Conservation (phyloP, 1,140 invertebrate species). For the Ceratina calcarata region DNA sequence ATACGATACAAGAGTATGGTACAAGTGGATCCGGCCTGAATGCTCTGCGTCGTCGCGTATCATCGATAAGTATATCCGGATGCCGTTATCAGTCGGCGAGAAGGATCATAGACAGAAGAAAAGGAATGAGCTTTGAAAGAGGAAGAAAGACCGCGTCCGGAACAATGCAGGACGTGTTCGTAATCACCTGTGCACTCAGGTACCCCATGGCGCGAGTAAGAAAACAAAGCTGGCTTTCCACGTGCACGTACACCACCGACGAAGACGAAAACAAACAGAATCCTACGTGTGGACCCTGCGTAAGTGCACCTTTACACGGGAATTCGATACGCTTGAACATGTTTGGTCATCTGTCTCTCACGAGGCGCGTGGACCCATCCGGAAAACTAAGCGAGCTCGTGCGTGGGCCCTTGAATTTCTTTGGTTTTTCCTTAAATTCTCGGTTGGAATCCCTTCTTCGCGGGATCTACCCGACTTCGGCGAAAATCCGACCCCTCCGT, state of each 20-base stretch:
- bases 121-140: neutral
- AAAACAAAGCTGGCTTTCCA: constrained; percentile 53
- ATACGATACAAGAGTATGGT: too few relatives aligned
- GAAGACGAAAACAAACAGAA: constrained; percentile 53
- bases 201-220: constrained; percentile 35
- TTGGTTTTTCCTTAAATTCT: neutral
- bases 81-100: neutral
- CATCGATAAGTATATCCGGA: neutral
- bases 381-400: too few relatives aligned
- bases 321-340: constrained; percentile 43
- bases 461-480: neutral
- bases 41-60: neutral
- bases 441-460: neutral
- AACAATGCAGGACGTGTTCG: constrained; percentile 49
- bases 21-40: neutral
- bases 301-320: constrained; percentile 9
- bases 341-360: constrained; percentile 35
- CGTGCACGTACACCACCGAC: constrained; percentile 13
- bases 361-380: neutral
- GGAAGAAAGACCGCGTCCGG: too few relatives aligned
- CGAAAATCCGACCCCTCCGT: neutral
- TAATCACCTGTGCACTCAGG: constrained; percentile 49
- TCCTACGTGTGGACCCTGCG: constrained; percentile 18
- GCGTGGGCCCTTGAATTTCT: neutral
- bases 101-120: neutral